These are phyloP conservation scores for Trachythela sp. DNA, from an alignment of 64 coral and sea anemone genomes.

Conservation along the genomic window DNA sequence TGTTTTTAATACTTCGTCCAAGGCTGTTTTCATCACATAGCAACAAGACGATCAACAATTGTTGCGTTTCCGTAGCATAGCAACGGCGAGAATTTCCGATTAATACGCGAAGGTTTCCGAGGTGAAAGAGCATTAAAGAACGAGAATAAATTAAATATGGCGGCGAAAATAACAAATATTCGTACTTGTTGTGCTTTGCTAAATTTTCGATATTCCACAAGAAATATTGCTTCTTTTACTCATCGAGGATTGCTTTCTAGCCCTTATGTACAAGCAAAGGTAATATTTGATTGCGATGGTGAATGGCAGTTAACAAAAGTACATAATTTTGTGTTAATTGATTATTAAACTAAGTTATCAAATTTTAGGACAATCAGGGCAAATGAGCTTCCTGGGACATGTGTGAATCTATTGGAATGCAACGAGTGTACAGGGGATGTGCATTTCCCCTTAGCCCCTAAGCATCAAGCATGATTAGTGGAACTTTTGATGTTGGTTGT, in stretches of 20 bases:
- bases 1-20: background rate
- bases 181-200: constrained; percentile 1
- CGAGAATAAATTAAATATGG: too few relatives aligned
- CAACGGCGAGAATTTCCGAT: background rate
- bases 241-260: background rate
- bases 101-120: background rate
- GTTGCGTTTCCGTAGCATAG: constrained; percentile 16
- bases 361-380: too few relatives aligned
- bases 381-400: too few relatives aligned
- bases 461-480: too few relatives aligned
- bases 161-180: constrained; percentile 9
- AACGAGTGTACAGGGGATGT: too few relatives aligned
- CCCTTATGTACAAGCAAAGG: background rate
- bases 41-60: background rate
- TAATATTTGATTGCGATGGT: background rate
- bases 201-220: background rate
- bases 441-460: too few relatives aligned
- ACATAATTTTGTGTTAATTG: too few relatives aligned
- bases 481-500: too few relatives aligned
- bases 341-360: too few relatives aligned
- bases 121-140: too few relatives aligned
- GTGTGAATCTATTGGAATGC: too few relatives aligned
- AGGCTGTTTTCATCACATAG: background rate
- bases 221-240: background rate
- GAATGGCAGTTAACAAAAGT: too few relatives aligned